Percentiles rank a stretch among this genome's conserved stretches.
Evolutionary conservation across 2,113 vertebrate species (phyloP).

Genomic region (Calonectris borealis): DNA sequence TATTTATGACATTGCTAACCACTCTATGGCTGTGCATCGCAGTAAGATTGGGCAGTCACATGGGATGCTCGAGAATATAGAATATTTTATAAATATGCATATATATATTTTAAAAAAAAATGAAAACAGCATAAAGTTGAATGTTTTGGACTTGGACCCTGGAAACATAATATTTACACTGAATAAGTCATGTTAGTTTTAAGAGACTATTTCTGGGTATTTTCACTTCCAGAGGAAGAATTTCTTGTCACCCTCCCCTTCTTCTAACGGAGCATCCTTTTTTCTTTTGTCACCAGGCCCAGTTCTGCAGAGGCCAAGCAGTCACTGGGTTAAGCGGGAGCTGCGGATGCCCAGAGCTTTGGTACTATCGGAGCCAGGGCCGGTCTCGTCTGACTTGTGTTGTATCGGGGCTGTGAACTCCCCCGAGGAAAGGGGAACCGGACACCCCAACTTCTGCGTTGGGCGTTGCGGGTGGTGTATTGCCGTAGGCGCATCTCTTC

Average conservation of each 20-base stretch:
- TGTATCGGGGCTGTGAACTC: background rate
- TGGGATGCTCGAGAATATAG: background rate
- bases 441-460: fast-evolving
- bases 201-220: slow-evolving; percentile 9
- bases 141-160: background rate
- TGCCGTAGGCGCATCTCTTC: background rate
- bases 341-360: background rate
- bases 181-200: slow-evolving; percentile 4
- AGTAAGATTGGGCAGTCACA: background rate
- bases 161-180: slow-evolving; percentile 30
- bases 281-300: background rate
- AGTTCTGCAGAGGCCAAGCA: background rate
- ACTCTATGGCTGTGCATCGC: background rate
- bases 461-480: background rate
- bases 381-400: too few relatives aligned
- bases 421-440: background rate
- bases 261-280: background rate
- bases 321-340: background rate
- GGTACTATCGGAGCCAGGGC: fast-evolving
- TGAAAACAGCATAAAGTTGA: slow-evolving; percentile 6
- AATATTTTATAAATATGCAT: background rate
- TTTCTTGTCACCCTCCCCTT: background rate
- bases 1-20: slow-evolving; percentile 42
- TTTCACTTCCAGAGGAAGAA: slow-evolving; percentile 31
- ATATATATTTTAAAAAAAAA: background rate